These are phyloP conservation scores for Psittacula cyanocephala DNA, from an alignment of 2,113 vertebrate genomes.

Conservation along the genomic window DNA sequence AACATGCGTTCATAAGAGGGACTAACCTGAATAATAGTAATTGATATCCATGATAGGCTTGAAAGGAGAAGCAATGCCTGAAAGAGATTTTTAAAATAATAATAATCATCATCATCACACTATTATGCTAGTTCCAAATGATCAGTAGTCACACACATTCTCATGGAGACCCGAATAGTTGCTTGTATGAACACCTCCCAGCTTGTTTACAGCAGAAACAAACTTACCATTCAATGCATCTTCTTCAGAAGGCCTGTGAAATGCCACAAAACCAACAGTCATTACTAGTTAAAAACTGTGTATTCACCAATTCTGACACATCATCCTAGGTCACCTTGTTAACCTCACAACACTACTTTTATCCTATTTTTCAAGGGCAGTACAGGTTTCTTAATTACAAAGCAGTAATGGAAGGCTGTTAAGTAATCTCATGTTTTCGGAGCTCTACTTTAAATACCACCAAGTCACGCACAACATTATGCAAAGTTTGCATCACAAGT, in stretches of 20 bases:
- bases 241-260: slow-evolving; percentile 76
- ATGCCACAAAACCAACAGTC: slow-evolving; percentile 31
- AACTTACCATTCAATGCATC: slow-evolving; percentile 80
- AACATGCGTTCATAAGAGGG: not conserved
- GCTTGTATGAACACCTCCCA: not conserved
- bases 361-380: slow-evolving; percentile 18
- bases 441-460: slow-evolving; percentile 20
- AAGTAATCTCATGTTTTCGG: slow-evolving; percentile 4
- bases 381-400: slow-evolving; percentile 19
- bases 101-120: not conserved
- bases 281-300: not conserved
- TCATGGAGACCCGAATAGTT: not conserved
- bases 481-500: slow-evolving; percentile 41
- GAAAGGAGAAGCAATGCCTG: slow-evolving; percentile 96
- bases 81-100: not conserved
- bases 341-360: not conserved
- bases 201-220: not conserved
- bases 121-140: not conserved
- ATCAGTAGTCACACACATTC: not conserved
- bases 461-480: slow-evolving; percentile 29
- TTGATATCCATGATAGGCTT: slow-evolving; percentile 93
- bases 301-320: not conserved
- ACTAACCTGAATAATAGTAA: slow-evolving; percentile 97
- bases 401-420: not conserved
- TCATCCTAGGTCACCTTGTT: slow-evolving; percentile 26